Evolutionary conservation across 1,140 invertebrate genomes (phyloP).

Genomic region (Heliconius eleuchia): DNA sequence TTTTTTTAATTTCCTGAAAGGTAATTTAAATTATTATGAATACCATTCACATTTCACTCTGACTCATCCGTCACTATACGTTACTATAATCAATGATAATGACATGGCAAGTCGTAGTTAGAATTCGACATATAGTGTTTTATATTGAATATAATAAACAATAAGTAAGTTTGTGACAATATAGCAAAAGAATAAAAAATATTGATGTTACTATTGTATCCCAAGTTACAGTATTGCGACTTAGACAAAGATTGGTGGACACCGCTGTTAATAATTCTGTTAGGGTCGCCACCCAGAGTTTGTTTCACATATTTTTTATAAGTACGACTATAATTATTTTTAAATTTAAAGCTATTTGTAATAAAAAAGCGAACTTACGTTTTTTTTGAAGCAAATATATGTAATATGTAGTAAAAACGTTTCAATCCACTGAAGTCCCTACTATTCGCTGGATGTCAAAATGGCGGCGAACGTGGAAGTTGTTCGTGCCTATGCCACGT

Average conservation of each 20-base stretch:
- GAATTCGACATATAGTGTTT: conserved; percentile 41
- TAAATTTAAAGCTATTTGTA: conserved; percentile 14
- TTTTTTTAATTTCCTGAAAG: conserved; percentile 81
- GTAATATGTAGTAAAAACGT: conserved; percentile 84
- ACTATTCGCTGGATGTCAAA: conserved; percentile 89
- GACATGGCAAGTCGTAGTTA: conserved; percentile 75
- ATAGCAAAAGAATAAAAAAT: background rate
- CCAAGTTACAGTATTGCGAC: conserved; percentile 17
- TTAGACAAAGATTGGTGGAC: conserved; percentile 62
- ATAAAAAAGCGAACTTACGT: conserved; percentile 79
- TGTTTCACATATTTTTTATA: conserved; percentile 28
- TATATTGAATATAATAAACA: background rate
- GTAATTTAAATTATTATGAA: conserved; percentile 53
- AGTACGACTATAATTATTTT: conserved; percentile 16
- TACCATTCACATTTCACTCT: conserved; percentile 59
- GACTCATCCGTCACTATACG: conserved; percentile 74
- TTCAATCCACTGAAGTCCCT: conserved; percentile 86
- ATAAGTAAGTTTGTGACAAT: background rate
- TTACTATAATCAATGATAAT: conserved; percentile 80
- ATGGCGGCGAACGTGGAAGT: conserved; percentile 88
- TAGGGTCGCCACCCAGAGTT: conserved; percentile 44
- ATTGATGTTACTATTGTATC: background rate
- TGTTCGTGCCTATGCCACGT: conserved; percentile 89
- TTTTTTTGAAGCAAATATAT: conserved; percentile 83
- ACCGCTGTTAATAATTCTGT: conserved; percentile 69